Evolutionary conservation across 2,113 vertebrate genomes (phyloP).

Genomic region (Arizona elegans): DNA sequence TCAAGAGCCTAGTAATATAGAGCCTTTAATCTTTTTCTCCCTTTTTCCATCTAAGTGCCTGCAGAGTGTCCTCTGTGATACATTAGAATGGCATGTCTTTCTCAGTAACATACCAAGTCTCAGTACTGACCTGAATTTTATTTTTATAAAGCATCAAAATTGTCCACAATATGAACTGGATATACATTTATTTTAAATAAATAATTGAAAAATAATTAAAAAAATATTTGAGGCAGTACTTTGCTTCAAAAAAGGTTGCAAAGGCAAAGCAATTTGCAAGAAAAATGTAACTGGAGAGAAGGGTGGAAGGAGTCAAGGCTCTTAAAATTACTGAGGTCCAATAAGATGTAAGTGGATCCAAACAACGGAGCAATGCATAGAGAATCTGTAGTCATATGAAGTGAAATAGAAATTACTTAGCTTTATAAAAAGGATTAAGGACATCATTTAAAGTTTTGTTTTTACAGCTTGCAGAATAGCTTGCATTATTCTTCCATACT

Average conservation of each 20-base stretch:
- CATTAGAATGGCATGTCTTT: neutral
- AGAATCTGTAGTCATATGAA: neutral
- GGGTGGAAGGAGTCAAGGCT: neutral
- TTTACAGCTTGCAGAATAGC: conserved; percentile 25
- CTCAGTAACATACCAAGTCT: neutral
- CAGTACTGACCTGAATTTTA: neutral
- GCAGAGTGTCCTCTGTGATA: neutral
- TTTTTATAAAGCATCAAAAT: neutral
- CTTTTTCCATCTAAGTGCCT: neutral
- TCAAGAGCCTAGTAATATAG: neutral
- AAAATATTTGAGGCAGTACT: neutral
- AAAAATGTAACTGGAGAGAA: neutral
- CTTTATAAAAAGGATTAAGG: neutral
- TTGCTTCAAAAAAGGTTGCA: neutral
- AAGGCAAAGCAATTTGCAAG: neutral
- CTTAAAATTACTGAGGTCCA: neutral
- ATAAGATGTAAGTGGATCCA: neutral
- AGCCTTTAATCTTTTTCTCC: neutral
- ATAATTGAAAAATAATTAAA: neutral
- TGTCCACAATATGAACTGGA: neutral
- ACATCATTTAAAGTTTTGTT: neutral
- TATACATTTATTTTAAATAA: neutral
- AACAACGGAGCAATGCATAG: neutral
- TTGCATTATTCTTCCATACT: conserved; percentile 31
- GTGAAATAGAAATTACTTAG: neutral